phyloP scores from a whole-genome alignment of 2,888 invertebrate species.

The Cheilosia grossa region DNA sequence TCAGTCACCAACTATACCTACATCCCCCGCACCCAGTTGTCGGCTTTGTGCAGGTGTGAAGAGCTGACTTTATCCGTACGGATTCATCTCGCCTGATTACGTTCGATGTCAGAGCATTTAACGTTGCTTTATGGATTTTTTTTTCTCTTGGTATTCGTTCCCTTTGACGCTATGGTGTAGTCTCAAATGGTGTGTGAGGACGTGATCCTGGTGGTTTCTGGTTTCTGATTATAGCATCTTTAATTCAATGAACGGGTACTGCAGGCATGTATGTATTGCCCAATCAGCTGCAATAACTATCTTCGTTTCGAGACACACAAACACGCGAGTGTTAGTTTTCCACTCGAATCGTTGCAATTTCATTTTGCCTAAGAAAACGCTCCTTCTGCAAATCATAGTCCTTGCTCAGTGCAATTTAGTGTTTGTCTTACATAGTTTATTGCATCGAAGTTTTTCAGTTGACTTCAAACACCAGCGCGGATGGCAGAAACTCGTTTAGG shows the following conservation, averaged over 20 bases:
- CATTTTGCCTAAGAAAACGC: not conserved
- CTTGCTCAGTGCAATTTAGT: slow-evolving; percentile 62
- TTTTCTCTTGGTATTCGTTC: slow-evolving; percentile 1
- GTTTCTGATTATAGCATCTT: slow-evolving; percentile 44
- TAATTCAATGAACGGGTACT: slow-evolving; percentile 12
- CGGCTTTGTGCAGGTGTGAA: slow-evolving; percentile 57
- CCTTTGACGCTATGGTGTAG: slow-evolving; percentile 23
- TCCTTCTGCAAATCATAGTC: not conserved
- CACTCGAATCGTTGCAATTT: slow-evolving; percentile 35
- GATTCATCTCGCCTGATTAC: slow-evolving; percentile 73
- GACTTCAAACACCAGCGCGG: not conserved
- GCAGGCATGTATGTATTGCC: slow-evolving; percentile 14
- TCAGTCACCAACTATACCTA: not conserved
- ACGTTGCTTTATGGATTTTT: slow-evolving; percentile 32
- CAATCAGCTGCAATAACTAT: slow-evolving; percentile 26
- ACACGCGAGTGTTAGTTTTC: slow-evolving; percentile 6
- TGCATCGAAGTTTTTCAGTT: slow-evolving; percentile 31
- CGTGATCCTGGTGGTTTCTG: slow-evolving; percentile 56
- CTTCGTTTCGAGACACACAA: not conserved
- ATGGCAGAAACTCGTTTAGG: slow-evolving; percentile 50
- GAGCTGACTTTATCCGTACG: slow-evolving; percentile 58
- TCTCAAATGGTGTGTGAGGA: slow-evolving; percentile 61
- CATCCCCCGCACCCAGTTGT: not conserved
- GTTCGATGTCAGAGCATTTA: slow-evolving; percentile 69
- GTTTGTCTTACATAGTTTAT: slow-evolving; percentile 63